Evolutionary conservation across 2,888 invertebrate species (phyloP).

Genomic region (Epistrophe grossulariae): DNA sequence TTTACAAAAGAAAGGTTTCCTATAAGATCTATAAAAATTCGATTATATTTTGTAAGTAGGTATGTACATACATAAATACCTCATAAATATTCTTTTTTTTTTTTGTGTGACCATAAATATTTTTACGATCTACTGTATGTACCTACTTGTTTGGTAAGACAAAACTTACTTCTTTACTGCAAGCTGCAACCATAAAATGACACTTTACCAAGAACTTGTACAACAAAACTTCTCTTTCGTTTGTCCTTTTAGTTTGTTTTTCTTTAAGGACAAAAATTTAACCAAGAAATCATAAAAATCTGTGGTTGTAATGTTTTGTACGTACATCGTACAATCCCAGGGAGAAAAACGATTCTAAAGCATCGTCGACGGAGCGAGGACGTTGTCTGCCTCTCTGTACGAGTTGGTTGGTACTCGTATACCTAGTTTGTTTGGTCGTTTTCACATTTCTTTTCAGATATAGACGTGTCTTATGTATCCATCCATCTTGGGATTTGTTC

Average conservation of each 20-base stretch:
- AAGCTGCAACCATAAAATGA: background rate
- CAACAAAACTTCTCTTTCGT: conserved; percentile 32
- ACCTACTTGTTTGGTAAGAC: background rate
- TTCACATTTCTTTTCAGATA: background rate
- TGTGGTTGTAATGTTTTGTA: conserved; percentile 37
- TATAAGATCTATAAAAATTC: background rate
- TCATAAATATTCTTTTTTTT: background rate
- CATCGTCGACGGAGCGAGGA: background rate
- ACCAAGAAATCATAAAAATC: conserved; percentile 32
- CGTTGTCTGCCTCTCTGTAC: background rate
- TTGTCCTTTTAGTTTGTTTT: background rate
- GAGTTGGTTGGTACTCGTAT: too few relatives aligned
- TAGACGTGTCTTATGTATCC: conserved; percentile 19
- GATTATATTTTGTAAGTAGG: background rate
- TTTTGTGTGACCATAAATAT: too few relatives aligned
- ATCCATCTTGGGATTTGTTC: conserved; percentile 51
- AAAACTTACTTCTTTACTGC: background rate
- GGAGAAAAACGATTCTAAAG: conserved; percentile 3
- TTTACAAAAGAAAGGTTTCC: background rate
- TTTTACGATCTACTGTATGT: background rate
- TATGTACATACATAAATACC: too few relatives aligned
- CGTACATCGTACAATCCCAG: background rate
- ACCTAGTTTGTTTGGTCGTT: background rate
- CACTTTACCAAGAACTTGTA: background rate
- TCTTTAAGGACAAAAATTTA: conserved; percentile 54